These are phyloP conservation scores for Pyrocoelia pectoralis DNA, from an alignment of 2,888 invertebrate genomes.

Conservation along the genomic window DNA sequence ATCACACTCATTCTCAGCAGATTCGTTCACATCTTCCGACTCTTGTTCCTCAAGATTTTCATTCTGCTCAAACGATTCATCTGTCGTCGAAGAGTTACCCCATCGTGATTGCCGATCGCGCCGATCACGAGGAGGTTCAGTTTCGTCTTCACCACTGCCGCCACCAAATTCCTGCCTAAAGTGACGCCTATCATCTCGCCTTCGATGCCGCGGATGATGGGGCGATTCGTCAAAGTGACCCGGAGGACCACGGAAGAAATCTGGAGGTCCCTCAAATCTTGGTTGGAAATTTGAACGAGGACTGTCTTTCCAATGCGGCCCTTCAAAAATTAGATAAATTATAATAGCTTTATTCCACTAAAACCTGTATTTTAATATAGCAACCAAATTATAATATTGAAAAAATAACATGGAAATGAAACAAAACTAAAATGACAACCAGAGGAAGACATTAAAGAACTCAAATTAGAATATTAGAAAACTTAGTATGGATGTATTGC, in stretches of 20 bases:
- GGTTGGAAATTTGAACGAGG: conserved; percentile 60
- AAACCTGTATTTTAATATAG: too few relatives aligned
- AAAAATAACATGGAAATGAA: too few relatives aligned
- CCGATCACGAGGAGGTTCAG: conserved; percentile 15
- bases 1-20: conserved; percentile 30
- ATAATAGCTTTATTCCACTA: too few relatives aligned
- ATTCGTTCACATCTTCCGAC: conserved; percentile 22
- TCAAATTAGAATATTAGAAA: too few relatives aligned
- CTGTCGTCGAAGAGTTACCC: conserved; percentile 43
- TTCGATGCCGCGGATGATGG: conserved; percentile 34
- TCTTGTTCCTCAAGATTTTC: conserved; percentile 21
- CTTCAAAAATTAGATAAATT: conserved; percentile 33
- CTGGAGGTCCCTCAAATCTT: conserved; percentile 51
- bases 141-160: conserved; percentile 28
- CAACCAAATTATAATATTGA: too few relatives aligned
- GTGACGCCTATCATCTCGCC: conserved; percentile 42
- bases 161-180: conserved; percentile 34
- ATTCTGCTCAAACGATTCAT: conserved; percentile 13
- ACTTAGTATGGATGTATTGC: too few relatives aligned
- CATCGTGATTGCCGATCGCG: conserved; percentile 45
- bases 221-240: conserved; percentile 42
- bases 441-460: too few relatives aligned
- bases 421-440: too few relatives aligned
- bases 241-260: conserved; percentile 53
- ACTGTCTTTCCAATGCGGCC: conserved; percentile 58